These are phyloP conservation scores for Pyrrhosoma nymphula DNA, from an alignment of 2,888 invertebrate genomes.

Conservation along the genomic window DNA sequence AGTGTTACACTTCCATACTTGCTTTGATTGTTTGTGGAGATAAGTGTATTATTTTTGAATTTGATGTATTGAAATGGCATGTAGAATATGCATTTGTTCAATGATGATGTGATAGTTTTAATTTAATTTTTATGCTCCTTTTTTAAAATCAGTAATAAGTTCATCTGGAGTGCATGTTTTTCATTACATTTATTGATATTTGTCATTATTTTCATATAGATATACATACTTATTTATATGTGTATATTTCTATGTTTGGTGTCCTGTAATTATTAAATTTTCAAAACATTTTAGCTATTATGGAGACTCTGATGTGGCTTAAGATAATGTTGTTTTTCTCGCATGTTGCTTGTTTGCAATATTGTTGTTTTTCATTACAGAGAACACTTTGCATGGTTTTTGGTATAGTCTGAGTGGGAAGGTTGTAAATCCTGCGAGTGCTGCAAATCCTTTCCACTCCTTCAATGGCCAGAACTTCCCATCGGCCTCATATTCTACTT, in stretches of 20 bases:
- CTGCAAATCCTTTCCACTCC: conserved; percentile 55
- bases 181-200: not conserved
- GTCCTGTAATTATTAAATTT: not conserved
- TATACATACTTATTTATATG: not conserved
- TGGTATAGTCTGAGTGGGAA: conserved; percentile 59
- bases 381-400: conserved; percentile 60
- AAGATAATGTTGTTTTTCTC: not conserved
- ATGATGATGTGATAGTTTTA: not conserved
- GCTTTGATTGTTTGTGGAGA: too few relatives aligned
- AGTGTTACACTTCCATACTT: too few relatives aligned
- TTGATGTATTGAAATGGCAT: not conserved
- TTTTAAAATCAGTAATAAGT: not conserved
- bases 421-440: conserved; percentile 59
- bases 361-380: conserved; percentile 51
- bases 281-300: not conserved
- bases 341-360: conserved; percentile 64
- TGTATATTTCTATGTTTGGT: not conserved
- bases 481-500: conserved; percentile 55
- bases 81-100: not conserved
- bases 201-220: not conserved
- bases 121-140: not conserved
- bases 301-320: not conserved
- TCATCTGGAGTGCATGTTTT: not conserved
- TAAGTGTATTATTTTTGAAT: not conserved
- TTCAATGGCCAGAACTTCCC: conserved; percentile 52